Evolutionary conservation across 2,797 vertebrate genomes (phyloP).

Genomic region (Miichthys miiuy): DNA sequence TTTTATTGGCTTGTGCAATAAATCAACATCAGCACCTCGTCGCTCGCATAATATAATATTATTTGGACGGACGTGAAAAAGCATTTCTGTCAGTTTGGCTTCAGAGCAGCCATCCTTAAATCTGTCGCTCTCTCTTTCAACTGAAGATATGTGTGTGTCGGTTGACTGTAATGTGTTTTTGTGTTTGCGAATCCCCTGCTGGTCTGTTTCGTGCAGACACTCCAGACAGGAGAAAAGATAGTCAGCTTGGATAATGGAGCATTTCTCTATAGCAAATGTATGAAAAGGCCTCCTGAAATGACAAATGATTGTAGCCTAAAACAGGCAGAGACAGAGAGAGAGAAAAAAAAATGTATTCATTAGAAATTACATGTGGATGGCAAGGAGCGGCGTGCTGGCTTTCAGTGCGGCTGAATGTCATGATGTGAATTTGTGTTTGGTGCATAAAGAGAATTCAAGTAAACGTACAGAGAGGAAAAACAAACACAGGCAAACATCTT

Average conservation of each 20-base stretch:
- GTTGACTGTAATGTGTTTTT: conserved; percentile 79
- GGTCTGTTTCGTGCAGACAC: conserved; percentile 74
- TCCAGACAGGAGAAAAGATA: conserved; percentile 74
- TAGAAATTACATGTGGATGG: conserved; percentile 71
- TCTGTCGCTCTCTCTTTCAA: conserved; percentile 51
- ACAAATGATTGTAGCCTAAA: conserved; percentile 92
- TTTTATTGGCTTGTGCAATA: conserved; percentile 67
- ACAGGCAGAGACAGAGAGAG: conserved; percentile 62
- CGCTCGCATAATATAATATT: conserved; percentile 50
- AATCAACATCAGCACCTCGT: conserved; percentile 65
- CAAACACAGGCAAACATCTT: conserved; percentile 33
- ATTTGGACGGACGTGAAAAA: conserved; percentile 41
- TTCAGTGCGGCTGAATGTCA: conserved; percentile 47
- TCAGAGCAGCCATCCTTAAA: conserved; percentile 59
- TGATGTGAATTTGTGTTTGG: conserved; percentile 64
- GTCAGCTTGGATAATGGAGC: conserved; percentile 92
- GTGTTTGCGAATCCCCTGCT: conserved; percentile 71
- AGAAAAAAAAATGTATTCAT: conserved; percentile 87
- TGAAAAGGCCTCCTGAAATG: conserved; percentile 76
- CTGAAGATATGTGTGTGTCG: conserved; percentile 66
- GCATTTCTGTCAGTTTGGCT: conserved; percentile 48
- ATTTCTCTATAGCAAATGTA: conserved; percentile 86
- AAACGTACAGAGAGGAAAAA: conserved; percentile 32
- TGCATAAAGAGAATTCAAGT: conserved; percentile 30
- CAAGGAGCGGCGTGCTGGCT: conserved; percentile 41